Conservation (phyloP, 2,888 invertebrate genomes). For the Lordiphosa andalusiaca region DNA sequence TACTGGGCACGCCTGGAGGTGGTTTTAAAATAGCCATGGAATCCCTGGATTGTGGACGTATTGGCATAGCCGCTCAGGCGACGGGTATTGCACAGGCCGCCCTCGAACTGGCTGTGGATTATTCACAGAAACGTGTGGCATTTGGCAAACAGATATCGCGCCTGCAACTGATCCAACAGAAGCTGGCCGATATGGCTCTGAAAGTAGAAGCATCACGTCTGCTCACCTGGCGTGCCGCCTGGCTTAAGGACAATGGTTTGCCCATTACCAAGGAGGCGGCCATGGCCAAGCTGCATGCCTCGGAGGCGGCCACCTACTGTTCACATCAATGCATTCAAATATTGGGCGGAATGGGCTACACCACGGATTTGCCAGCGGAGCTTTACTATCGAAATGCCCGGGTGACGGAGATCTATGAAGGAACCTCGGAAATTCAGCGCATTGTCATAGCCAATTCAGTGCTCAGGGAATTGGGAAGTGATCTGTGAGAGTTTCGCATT, state of each 20-base stretch:
- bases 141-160: constrained; percentile 92
- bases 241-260: constrained; percentile 90
- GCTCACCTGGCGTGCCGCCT: constrained; percentile 94
- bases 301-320: constrained; percentile 94
- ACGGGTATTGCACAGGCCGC: constrained; percentile 96
- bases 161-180: constrained; percentile 93
- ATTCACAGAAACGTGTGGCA: constrained; percentile 91
- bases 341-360: constrained; percentile 96
- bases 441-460: constrained; percentile 94
- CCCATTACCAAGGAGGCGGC: constrained; percentile 96
- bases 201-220: constrained; percentile 90
- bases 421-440: constrained; percentile 96
- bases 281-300: constrained; percentile 96
- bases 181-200: constrained; percentile 94
- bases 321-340: constrained; percentile 94
- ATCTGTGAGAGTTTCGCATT: not conserved
- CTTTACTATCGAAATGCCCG: constrained; percentile 95
- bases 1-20: constrained; percentile 90
- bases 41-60: constrained; percentile 92
- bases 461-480: constrained; percentile 85
- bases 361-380: constrained; percentile 96
- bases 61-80: constrained; percentile 95
- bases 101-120: constrained; percentile 93
- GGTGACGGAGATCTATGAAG: constrained; percentile 98
- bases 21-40: constrained; percentile 98